Base-by-base conservation (phyloP, 2,888 invertebrate genomes). In the Zaprionus lineosus region DNA sequence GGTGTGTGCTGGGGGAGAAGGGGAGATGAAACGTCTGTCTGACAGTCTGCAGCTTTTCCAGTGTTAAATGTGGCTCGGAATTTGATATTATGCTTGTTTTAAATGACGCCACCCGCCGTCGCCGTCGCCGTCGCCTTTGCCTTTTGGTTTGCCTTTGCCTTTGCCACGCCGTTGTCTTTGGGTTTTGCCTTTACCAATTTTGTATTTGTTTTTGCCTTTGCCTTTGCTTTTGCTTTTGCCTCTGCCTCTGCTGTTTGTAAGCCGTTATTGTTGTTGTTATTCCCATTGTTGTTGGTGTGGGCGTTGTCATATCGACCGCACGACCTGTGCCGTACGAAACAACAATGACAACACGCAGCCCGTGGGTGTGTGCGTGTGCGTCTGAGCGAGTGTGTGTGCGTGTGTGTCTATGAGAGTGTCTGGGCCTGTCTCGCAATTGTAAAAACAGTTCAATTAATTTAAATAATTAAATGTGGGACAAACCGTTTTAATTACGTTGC, bases 381-480 rank as follows among this genome's bases (percentile, higher is more conserved):
- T 26, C 9, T 24, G 5, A 8, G 44, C 18, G 7, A 15, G 41
- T 26, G 12, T 43, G 33, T 52, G 29, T 15, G 28, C n/a, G 9
- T 39, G 24, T 12, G 11, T 46, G 28, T 16, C 6, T 40, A 37
- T 51, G 19, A 36, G 41, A 33, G 18, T 12, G 24, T 28, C 36
- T 37, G 33, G 46, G 33, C 36, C 47, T 29, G 26, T 44, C 44
- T 52, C 44, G 41, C 65, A 76, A 70, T 77, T 81, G 75, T 75
- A 73, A 84, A 84, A 81, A 81, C 84, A 81, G 66, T 83, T 81
- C 77, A 83, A 81, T 83, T 83, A 77, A 74, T 83, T 83, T 83
- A 83, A 81, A 81, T 83, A 84, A 81, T 81, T 77, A 81, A 77
- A 81, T 70, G 77, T 73, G 75, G 63, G 62, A 47, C 79, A 75